Percentiles rank a stretch among this genome's conserved stretches.
Conservation (phyloP, 2,888 invertebrate genomes). For the Hemaris fuciformis region DNA sequence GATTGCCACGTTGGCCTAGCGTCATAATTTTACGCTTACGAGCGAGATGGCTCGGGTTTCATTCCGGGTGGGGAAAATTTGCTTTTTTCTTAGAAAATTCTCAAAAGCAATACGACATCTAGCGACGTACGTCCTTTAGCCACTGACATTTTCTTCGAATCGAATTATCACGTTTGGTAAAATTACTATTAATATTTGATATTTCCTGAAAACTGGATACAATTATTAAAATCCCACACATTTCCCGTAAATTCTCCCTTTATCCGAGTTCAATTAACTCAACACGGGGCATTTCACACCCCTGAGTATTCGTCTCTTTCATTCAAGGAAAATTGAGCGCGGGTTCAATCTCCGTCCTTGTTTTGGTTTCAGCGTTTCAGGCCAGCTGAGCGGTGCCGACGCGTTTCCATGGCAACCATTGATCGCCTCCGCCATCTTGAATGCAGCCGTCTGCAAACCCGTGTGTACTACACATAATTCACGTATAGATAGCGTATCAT, state of each 20-base stretch:
- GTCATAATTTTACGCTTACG: no score
- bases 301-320: slow-evolving; percentile 34
- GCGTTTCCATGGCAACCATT: slow-evolving; percentile 75
- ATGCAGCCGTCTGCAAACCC: slow-evolving; percentile 69
- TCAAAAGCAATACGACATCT: no score
- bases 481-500: no score
- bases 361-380: slow-evolving; percentile 59
- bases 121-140: no score
- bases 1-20: no score
- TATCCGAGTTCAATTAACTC: slow-evolving; percentile 29
- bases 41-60: no score
- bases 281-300: slow-evolving; percentile 32
- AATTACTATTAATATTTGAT: no score
- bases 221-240: background rate
- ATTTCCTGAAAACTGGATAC: no score
- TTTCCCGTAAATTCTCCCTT: background rate
- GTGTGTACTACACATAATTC: slow-evolving; percentile 8
- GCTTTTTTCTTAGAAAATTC: no score
- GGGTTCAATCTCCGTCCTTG: slow-evolving; percentile 30
- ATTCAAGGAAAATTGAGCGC: slow-evolving; percentile 16
- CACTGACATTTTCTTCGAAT: no score
- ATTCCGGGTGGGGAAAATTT: no score
- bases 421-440: slow-evolving; percentile 73
- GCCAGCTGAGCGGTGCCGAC: slow-evolving; percentile 63
- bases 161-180: no score